Conservation (phyloP, 2,888 invertebrate species). For the Lysandra coridon region DNA sequence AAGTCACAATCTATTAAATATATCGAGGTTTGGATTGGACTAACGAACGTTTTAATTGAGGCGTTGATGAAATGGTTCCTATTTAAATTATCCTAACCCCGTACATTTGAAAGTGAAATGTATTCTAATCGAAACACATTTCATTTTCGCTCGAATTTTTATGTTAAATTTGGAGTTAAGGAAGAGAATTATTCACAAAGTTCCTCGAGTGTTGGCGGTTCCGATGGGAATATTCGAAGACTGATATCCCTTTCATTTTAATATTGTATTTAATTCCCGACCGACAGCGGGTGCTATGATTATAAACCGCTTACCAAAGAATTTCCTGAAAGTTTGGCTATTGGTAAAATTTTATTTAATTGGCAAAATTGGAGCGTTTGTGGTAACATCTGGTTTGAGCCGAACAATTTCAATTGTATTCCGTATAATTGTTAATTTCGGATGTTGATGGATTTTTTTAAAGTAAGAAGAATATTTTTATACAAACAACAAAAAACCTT, state of each 20-base stretch:
- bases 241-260: constrained; percentile 44
- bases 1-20: neutral
- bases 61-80: constrained; percentile 23
- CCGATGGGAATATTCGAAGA: constrained; percentile 44
- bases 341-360: constrained; percentile 64
- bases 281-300: constrained; percentile 56
- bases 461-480: too few relatives aligned
- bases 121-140: constrained; percentile 28
- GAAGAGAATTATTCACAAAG: constrained; percentile 26
- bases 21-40: neutral
- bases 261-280: constrained; percentile 60
- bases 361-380: constrained; percentile 33
- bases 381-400: constrained; percentile 29
- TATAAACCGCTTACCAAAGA: constrained; percentile 75
- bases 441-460: neutral
- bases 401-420: constrained; percentile 4
- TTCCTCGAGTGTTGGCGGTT: constrained; percentile 31
- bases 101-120: constrained; percentile 24
- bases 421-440: neutral
- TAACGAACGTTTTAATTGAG: constrained; percentile 27
- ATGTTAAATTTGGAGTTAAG: neutral
- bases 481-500: too few relatives aligned
- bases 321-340: constrained; percentile 57
- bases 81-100: constrained; percentile 23
- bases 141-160: constrained; percentile 26